Conservation (phyloP, 2,113 vertebrate genomes). For the Marmota monax region DNA sequence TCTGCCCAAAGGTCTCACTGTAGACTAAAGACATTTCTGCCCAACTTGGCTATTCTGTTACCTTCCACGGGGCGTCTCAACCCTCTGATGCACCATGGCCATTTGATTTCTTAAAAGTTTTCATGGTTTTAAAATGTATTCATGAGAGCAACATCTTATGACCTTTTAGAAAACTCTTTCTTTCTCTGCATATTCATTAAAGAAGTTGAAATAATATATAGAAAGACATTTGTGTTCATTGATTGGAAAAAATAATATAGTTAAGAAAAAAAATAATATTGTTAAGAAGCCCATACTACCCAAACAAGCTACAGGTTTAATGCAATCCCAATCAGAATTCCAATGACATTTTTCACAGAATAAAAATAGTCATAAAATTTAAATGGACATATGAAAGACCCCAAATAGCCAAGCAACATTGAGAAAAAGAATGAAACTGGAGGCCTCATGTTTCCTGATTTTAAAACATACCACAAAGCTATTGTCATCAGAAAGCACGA, state of each 20-base stretch:
- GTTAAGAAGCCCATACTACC: not conserved
- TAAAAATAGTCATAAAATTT: not conserved
- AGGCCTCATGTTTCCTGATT: not conserved
- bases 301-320: not conserved
- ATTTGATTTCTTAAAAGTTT: not conserved
- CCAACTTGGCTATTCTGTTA: not conserved
- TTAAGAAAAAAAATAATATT: not conserved
- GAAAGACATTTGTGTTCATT: not conserved
- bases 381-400: not conserved
- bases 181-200: not conserved
- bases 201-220: not conserved
- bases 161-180: not conserved
- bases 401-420: not conserved
- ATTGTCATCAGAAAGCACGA: not conserved
- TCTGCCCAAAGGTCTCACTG: not conserved
- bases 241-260: not conserved
- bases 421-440: not conserved
- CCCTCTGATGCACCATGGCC: fast-evolving
- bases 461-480: not conserved
- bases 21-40: too few species aligned
- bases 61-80: not conserved
- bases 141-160: too few species aligned
- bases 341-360: not conserved
- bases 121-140: not conserved
- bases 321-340: too few species aligned